A percentile compares a stretch with the other conserved stretches of the same genome.
Evolutionary conservation across 2,797 vertebrate species (phyloP).

Genomic region (Peromyscus eremicus): DNA sequence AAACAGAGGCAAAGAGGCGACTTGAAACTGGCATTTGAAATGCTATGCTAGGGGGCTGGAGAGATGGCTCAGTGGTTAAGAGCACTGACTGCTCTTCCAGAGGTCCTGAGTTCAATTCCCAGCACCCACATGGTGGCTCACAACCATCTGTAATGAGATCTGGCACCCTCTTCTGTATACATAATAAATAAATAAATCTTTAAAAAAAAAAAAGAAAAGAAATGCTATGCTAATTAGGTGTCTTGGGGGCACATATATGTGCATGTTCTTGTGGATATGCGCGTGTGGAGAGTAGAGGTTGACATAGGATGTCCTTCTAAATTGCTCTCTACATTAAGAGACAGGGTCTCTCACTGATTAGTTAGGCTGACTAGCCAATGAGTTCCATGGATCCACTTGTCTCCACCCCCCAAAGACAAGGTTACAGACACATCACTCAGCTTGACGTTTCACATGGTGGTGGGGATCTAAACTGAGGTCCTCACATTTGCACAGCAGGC

Average conservation of each 20-base stretch:
- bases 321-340: not conserved
- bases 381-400: not conserved
- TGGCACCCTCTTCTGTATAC: too few relatives aligned
- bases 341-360: not conserved
- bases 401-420: not conserved
- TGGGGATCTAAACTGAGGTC: not conserved
- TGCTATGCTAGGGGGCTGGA: not conserved
- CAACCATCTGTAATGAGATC: too few relatives aligned
- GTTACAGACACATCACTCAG: not conserved
- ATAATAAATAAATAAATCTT: too few relatives aligned
- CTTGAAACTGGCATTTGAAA: not conserved
- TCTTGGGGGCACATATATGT: not conserved
- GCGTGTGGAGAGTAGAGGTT: not conserved
- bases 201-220: too few relatives aligned
- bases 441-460: not conserved
- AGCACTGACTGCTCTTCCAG: too few relatives aligned
- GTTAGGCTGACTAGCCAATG: not conserved
- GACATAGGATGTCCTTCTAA: not conserved
- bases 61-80: too few relatives aligned
- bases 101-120: too few relatives aligned
- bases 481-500: not conserved
- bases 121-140: too few relatives aligned
- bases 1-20: not conserved
- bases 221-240: not conserved
- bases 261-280: not conserved